Percentiles rank a stretch among this genome's conserved stretches.
phyloP scores from a whole-genome alignment of 1,140 invertebrate species.

The Drosophila burlai region DNA sequence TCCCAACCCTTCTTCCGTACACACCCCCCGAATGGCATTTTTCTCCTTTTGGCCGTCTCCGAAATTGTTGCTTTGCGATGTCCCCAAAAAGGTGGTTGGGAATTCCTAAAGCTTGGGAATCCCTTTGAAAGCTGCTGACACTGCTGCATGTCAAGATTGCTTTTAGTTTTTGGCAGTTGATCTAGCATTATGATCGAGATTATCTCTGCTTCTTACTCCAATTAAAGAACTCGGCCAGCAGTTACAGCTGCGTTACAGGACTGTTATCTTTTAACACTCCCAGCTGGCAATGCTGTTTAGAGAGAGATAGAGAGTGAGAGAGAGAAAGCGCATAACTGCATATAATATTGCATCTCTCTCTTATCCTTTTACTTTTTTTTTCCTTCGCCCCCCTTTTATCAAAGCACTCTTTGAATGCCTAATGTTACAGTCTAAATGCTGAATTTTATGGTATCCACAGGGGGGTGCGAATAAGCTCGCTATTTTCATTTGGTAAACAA shows the following conservation, averaged over 20 bases:
- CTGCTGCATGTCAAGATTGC: slow-evolving; percentile 16
- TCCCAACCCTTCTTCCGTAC: slow-evolving; percentile 1
- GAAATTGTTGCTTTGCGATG: slow-evolving; percentile 44
- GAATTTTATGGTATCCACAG: not conserved
- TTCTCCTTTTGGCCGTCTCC: slow-evolving; percentile 22
- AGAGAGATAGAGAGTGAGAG: not conserved
- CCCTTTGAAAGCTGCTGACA: slow-evolving; percentile 3
- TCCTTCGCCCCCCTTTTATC: slow-evolving; percentile 7
- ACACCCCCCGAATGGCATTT: slow-evolving; percentile 19
- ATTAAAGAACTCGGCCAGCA: slow-evolving; percentile 33
- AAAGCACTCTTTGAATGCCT: slow-evolving; percentile 24
- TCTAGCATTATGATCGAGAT: slow-evolving; percentile 29
- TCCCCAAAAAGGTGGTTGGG: slow-evolving; percentile 14
- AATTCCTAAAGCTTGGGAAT: slow-evolving; percentile 33
- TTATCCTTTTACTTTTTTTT: slow-evolving; percentile 7
- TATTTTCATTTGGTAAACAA: slow-evolving; percentile 28
- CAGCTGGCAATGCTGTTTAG: slow-evolving; percentile 38
- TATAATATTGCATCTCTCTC: slow-evolving; percentile 38
- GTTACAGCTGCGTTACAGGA: slow-evolving; percentile 22
- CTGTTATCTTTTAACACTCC: slow-evolving; percentile 30
- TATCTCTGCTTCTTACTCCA: slow-evolving; percentile 36
- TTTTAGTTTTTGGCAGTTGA: slow-evolving; percentile 29
- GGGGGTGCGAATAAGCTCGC: not conserved
- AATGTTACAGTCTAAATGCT: slow-evolving; percentile 13
- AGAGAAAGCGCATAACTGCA: slow-evolving; percentile 9